Evolutionary conservation across 1,140 invertebrate species (phyloP).

Genomic region (Cydia fagiglandana): DNA sequence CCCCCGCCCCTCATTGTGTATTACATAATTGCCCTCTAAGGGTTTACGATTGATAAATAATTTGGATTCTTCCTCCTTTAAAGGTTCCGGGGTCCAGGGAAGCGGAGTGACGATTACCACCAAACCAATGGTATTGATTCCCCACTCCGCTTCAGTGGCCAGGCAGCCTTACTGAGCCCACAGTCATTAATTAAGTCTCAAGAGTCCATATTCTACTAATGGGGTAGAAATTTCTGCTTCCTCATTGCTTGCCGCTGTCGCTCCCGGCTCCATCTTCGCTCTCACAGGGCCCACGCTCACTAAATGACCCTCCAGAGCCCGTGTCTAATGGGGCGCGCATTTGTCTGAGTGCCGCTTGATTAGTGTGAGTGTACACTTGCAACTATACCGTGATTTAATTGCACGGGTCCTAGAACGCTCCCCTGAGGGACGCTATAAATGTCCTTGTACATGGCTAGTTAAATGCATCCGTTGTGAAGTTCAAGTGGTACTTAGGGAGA

Average conservation of each 20-base stretch:
- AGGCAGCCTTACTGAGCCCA: too few species aligned
- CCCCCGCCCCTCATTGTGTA: too few species aligned
- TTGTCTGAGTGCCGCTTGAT: slow-evolving; percentile 39
- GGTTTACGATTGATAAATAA: too few species aligned
- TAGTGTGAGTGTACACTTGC: slow-evolving; percentile 34
- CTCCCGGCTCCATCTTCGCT: background rate
- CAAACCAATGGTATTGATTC: too few species aligned
- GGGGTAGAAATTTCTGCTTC: too few species aligned
- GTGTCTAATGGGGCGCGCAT: slow-evolving; percentile 40
- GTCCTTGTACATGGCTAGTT: slow-evolving; percentile 2
- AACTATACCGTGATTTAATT: slow-evolving; percentile 27
- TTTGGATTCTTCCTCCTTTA: too few species aligned
- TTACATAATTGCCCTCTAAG: too few species aligned
- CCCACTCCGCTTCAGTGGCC: too few species aligned
- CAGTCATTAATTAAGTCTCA: background rate
- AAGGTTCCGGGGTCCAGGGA: too few species aligned
- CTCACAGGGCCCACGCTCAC: background rate
- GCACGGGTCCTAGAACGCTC: slow-evolving; percentile 10
- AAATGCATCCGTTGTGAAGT: background rate
- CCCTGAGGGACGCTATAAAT: background rate
- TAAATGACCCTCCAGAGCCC: slow-evolving; percentile 29
- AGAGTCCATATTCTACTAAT: background rate
- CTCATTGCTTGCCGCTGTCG: background rate
- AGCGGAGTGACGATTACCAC: too few species aligned
- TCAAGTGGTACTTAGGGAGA: background rate